Base-by-base conservation (phyloP, 2,797 vertebrate species). In the Peromyscus attwateri region DNA sequence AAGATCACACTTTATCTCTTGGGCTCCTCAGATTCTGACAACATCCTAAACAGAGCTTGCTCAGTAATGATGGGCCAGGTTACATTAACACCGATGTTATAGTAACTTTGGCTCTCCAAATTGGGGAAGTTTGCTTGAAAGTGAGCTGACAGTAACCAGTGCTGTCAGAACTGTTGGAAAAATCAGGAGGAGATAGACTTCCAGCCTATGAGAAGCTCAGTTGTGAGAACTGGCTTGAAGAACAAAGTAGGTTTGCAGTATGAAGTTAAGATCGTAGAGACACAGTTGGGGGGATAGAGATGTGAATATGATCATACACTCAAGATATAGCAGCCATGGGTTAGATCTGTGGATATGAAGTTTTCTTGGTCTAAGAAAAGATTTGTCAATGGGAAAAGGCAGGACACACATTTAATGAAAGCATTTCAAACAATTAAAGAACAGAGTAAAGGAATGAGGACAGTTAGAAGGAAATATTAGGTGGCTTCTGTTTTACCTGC, bases 41-140 rank as follows among this genome's bases (percentile, higher is more conserved):
- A 31, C 77, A 12, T 80, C 62, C 73, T 82, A 55, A n/a, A 89
- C 31, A 77, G 95, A 83, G 46, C 37, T 52, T 3, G 83, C 11
- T 71, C 16, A 60, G 13, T 19, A 71, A 34, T 79, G 83, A 71
- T n/a, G 27, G 90, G 9, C n/a, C 34, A n/a, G 66, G 27, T 73
- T 37, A 29, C 60, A 31, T 40, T 37, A 6, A 9, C 49, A 5
- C 17, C 76, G 57, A 31, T 73, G 79, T 34, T 66, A 19, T 3
- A 21, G 7, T 76, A 68, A 52, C 34, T 79, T 46, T 83, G 94
- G 29, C 73, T 92, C 31, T 90, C 79, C 17, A 89, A 37, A 27
- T 52, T 81, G 66, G 88, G n/a, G 60, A 82, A 14, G 9, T 80
- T 88, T 95, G 81, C 75, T 84, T 93, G 14, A 95, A n/a, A 31